phyloP scores from a whole-genome alignment of 2,888 invertebrate genomes.

The Parnassius mnemosyne region DNA sequence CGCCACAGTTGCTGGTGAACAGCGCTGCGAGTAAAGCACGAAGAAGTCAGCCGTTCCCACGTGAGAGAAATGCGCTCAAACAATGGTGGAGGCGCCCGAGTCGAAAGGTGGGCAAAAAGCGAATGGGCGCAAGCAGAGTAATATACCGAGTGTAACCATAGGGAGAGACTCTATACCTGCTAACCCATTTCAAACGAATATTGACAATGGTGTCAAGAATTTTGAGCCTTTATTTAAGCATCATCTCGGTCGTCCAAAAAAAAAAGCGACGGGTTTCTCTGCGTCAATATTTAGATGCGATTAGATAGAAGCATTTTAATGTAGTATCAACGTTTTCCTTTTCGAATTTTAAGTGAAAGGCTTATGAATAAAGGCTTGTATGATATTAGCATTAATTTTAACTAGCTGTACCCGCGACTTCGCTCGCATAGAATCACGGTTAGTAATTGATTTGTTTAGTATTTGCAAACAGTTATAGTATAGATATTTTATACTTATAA shows the following conservation, averaged over 20 bases:
- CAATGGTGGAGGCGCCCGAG: conserved; percentile 73
- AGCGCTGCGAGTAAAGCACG: conserved; percentile 59
- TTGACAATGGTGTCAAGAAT: conserved; percentile 42
- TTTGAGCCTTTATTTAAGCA: conserved; percentile 34
- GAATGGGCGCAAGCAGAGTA: conserved; percentile 60
- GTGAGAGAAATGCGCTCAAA: conserved; percentile 73
- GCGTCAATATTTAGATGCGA: conserved; percentile 23
- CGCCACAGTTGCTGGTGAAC: conserved; percentile 52
- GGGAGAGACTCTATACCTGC: conserved; percentile 58
- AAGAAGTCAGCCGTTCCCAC: conserved; percentile 62
- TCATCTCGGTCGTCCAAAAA: conserved; percentile 1
- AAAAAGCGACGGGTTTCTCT: conserved; percentile 13
- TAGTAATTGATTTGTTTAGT: too few relatives aligned
- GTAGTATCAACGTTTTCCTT: neutral
- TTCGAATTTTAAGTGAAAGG: too few relatives aligned
- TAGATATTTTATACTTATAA: too few relatives aligned
- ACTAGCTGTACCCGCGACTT: too few relatives aligned
- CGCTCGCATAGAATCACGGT: too few relatives aligned
- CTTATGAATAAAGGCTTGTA: too few relatives aligned
- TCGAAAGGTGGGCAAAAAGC: conserved; percentile 80
- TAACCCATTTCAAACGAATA: conserved; percentile 65
- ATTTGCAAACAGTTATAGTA: too few relatives aligned
- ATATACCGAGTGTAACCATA: conserved; percentile 41
- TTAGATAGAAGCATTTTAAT: conserved; percentile 8
- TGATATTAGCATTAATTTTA: too few relatives aligned